Percentiles rank a stretch among this genome's conserved stretches.
These are phyloP conservation scores for Eremobia ochroleuca DNA, from an alignment of 2,888 invertebrate species.

Conservation along the genomic window DNA sequence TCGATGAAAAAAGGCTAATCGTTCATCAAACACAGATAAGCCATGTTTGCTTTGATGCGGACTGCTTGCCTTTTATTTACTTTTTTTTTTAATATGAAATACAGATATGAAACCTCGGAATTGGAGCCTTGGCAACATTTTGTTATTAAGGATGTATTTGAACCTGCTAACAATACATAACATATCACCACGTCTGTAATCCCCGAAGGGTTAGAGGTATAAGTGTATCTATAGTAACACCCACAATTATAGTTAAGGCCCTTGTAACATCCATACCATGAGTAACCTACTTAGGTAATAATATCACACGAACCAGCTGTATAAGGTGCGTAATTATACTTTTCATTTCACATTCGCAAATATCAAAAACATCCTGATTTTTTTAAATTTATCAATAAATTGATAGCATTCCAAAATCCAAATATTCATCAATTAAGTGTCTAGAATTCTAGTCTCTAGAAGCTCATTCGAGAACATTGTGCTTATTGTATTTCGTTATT, in stretches of 20 bases:
- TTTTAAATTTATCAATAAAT: not conserved
- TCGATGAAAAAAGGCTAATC: slow-evolving; percentile 35
- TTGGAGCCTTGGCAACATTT: not conserved
- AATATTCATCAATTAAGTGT: slow-evolving; percentile 34
- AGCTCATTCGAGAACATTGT: slow-evolving; percentile 14
- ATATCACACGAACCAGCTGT: not conserved
- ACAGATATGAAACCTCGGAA: slow-evolving; percentile 7
- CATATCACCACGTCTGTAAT: not conserved
- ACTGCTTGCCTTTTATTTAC: slow-evolving; percentile 22
- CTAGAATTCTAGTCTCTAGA: slow-evolving; percentile 13
- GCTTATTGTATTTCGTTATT: not conserved
- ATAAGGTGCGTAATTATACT: not conserved
- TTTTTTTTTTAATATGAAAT: slow-evolving; percentile 26
- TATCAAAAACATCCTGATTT: not conserved
- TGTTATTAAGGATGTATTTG: not conserved
- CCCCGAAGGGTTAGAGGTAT: not conserved
- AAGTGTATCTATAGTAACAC: not conserved
- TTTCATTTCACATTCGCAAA: slow-evolving; percentile 18
- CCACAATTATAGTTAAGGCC: too few species aligned
- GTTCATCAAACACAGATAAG: slow-evolving; percentile 45
- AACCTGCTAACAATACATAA: not conserved
- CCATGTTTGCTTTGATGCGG: slow-evolving; percentile 36
- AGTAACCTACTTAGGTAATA: slow-evolving; percentile 9
- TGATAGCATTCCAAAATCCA: slow-evolving; percentile 20
- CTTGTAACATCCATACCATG: not conserved